Conservation (phyloP, 2,888 invertebrate species). For the Hyppa rectilinea region DNA sequence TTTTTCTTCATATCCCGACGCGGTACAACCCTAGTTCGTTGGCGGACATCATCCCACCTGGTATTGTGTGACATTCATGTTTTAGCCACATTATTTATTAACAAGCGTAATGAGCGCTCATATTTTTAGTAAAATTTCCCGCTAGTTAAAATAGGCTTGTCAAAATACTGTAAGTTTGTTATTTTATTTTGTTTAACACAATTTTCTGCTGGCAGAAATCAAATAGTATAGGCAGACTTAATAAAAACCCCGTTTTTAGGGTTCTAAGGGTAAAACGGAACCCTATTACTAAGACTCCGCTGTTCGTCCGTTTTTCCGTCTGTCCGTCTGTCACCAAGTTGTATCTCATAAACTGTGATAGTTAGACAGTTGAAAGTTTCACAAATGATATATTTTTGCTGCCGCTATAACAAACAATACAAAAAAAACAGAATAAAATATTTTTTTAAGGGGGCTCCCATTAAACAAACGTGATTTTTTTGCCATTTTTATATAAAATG, state of each 20-base stretch:
- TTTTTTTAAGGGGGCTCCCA: too few species aligned
- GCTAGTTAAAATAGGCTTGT: constrained; percentile 48
- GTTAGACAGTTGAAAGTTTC: too few species aligned
- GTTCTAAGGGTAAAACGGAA: too few species aligned
- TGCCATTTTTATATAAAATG: too few species aligned
- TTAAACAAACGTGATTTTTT: too few species aligned
- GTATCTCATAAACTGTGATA: too few species aligned
- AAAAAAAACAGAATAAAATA: too few species aligned
- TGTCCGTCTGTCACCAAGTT: too few species aligned
- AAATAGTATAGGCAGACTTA: neutral
- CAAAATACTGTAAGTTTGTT: constrained; percentile 22
- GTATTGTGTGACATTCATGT: constrained; percentile 60
- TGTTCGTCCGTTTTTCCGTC: too few species aligned
- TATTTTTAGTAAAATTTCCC: constrained; percentile 56
- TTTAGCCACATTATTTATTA: constrained; percentile 65
- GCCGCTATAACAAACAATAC: too few species aligned
- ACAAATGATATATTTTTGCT: too few species aligned
- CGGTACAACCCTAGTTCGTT: constrained; percentile 54
- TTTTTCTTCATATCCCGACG: constrained; percentile 7
- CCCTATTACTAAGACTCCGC: too few species aligned
- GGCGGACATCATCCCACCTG: constrained; percentile 60
- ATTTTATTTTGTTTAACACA: constrained; percentile 16
- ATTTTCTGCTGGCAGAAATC: neutral
- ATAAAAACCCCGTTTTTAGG: neutral
- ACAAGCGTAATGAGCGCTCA: constrained; percentile 52